These are phyloP conservation scores for Cheilinus undulatus DNA, from an alignment of 2,113 vertebrate genomes.

Conservation along the genomic window DNA sequence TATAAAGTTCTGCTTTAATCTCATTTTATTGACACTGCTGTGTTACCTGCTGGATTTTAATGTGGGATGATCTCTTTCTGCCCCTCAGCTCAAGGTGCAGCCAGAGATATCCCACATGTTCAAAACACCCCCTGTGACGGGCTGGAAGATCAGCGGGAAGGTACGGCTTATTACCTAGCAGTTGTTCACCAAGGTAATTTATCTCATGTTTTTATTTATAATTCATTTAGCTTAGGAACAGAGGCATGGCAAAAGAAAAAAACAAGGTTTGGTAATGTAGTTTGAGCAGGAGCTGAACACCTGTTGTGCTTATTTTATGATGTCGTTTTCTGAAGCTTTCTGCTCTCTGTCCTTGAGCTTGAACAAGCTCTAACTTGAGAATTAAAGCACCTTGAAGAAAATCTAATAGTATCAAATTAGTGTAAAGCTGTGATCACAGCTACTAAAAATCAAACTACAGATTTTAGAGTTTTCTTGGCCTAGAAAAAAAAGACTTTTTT, in stretches of 20 bases:
- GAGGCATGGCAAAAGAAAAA: background rate
- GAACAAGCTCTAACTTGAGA: no score
- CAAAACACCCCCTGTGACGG: constrained; percentile 31
- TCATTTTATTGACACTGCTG: constrained; percentile 45
- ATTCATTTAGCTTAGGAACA: constrained; percentile 25
- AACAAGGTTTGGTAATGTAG: constrained; percentile 15
- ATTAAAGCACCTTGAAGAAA: background rate
- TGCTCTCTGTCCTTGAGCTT: background rate
- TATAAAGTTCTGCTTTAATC: constrained; percentile 55
- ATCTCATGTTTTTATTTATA: constrained; percentile 37
- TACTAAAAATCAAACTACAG: background rate
- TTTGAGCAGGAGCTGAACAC: constrained; percentile 19
- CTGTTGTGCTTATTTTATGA: background rate
- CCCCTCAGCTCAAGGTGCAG: constrained; percentile 72
- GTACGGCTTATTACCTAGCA: constrained; percentile 26
- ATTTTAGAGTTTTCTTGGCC: no score
- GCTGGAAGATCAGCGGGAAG: constrained; percentile 41
- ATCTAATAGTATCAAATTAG: background rate
- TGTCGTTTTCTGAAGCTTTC: background rate
- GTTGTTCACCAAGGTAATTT: constrained; percentile 31
- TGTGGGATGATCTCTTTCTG: constrained; percentile 68
- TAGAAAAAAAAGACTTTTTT: no score
- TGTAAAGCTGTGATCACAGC: background rate
- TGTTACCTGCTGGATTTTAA: constrained; percentile 58
- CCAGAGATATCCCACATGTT: constrained; percentile 58